Evolutionary conservation across 2,888 invertebrate species (phyloP).

Genomic region (Hybos culiciformis): DNA sequence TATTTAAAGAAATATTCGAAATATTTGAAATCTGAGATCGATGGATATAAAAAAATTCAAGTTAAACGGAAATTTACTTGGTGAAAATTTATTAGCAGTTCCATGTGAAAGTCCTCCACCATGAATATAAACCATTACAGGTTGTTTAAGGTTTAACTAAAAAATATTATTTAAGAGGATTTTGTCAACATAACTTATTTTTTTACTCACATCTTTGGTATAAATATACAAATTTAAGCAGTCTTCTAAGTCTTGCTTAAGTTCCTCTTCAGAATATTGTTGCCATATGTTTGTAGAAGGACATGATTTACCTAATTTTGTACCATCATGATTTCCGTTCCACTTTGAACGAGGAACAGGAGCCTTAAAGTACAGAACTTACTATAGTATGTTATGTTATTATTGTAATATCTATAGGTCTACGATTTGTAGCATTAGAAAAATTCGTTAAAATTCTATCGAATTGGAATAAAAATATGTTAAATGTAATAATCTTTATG

Average conservation of each 20-base stretch:
- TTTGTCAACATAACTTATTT: background rate
- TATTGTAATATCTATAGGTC: constrained; percentile 29
- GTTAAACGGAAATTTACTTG: constrained; percentile 34
- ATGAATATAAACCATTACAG: constrained; percentile 37
- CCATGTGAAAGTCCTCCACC: constrained; percentile 36
- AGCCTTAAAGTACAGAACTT: constrained; percentile 17
- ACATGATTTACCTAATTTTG: constrained; percentile 26
- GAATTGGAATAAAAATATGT: too few relatives aligned
- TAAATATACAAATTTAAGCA: constrained; percentile 32
- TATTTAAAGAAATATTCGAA: too few relatives aligned
- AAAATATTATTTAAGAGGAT: background rate
- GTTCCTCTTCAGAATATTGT: constrained; percentile 14
- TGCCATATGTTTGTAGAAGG: constrained; percentile 24
- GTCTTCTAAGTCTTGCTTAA: constrained; percentile 29
- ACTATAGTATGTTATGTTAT: constrained; percentile 19
- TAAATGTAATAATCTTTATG: too few relatives aligned
- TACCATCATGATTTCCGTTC: constrained; percentile 23
- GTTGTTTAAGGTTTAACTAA: constrained; percentile 22
- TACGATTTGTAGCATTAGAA: constrained; percentile 23
- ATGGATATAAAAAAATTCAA: too few relatives aligned
- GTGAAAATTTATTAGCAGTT: constrained; percentile 28
- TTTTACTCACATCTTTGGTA: constrained; percentile 27
- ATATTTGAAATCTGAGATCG: too few relatives aligned
- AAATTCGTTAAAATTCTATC: too few relatives aligned
- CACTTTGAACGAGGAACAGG: constrained; percentile 26